These are phyloP conservation scores for Lichenostomus cassidix DNA, from an alignment of 2,113 vertebrate species.

Conservation along the genomic window DNA sequence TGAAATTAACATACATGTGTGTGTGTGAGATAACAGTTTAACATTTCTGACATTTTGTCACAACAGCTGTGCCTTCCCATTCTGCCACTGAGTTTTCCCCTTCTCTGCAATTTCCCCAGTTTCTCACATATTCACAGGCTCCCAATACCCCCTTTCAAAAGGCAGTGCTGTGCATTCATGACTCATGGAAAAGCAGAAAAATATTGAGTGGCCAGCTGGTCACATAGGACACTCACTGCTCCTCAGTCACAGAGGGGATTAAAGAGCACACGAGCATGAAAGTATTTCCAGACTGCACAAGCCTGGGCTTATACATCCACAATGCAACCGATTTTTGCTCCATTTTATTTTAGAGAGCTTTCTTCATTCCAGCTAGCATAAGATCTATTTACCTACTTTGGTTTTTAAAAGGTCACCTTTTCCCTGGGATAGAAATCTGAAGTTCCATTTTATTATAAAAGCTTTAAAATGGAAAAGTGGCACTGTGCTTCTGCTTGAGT, in stretches of 20 bases:
- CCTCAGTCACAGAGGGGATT: neutral
- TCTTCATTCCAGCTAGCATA: neutral
- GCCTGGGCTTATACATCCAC: neutral
- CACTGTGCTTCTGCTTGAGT: neutral
- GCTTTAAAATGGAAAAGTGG: neutral
- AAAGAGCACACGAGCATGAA: neutral
- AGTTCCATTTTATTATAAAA: neutral
- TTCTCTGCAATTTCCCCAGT: neutral
- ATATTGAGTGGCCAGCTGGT: neutral
- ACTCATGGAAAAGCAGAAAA: neutral
- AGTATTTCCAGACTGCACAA: neutral
- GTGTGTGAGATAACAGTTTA: neutral
- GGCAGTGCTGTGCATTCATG: neutral
- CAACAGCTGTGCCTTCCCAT: neutral
- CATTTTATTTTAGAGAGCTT: conserved; percentile 12
- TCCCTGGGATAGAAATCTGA: neutral
- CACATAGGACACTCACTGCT: neutral
- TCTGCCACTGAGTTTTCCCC: neutral
- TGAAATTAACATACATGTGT: neutral
- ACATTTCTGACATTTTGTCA: neutral
- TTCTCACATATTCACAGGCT: neutral
- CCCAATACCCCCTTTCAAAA: neutral
- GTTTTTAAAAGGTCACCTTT: conserved; percentile 33
- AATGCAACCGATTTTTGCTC: neutral
- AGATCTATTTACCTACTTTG: conserved; percentile 49